Base-by-base conservation (phyloP, 2,888 invertebrate species). In the Drosophila colorata region DNA sequence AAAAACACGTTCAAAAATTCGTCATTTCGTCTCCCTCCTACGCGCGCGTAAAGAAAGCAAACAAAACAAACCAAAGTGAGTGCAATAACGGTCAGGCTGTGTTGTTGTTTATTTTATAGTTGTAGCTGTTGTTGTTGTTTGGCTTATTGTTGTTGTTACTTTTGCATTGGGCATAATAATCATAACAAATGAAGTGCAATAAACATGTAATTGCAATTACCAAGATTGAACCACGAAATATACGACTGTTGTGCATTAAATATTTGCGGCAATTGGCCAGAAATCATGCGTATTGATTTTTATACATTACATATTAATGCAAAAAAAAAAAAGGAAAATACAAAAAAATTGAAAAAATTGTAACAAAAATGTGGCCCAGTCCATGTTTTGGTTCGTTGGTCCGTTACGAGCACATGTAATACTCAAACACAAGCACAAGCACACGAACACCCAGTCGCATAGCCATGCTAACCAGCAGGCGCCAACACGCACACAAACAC, bases 201-300 rank as follows among this genome's bases (percentile, higher is more conserved):
- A 57, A 75, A 52, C 64, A 51, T 69, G 74, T 82, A 79, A 85
- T 74, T 82, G 81, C 76, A 75, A 82, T 81, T 85, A 85, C 66
- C 76, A 67, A 65, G 70, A 79, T 72, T 78, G 79, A 63, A 74
- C 78, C 83, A 59, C 74, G 73, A 81, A 78, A 66, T 57, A 53
- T 43, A 28, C 20, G 46, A 61, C 31, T 63, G 63, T 57, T 69
- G 48, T 66, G 46, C 57, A 78, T 74, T 61, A 51, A 74, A 71
- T 74, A 48, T 78, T 78, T 77, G 58, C 63, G 48, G 51, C 60
- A 66, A 79, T 72, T 61, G 68, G 69, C 65, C 71, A 78, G 57
- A 69, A 74, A 72, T 79, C 60, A 74, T 78, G 38, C 49, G 41
- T 82, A 84, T 84, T 84, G 83, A 84, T 84, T 84, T 88, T 82